Conservation (phyloP, 2,113 vertebrate genomes). For the Azemiops feae region DNA sequence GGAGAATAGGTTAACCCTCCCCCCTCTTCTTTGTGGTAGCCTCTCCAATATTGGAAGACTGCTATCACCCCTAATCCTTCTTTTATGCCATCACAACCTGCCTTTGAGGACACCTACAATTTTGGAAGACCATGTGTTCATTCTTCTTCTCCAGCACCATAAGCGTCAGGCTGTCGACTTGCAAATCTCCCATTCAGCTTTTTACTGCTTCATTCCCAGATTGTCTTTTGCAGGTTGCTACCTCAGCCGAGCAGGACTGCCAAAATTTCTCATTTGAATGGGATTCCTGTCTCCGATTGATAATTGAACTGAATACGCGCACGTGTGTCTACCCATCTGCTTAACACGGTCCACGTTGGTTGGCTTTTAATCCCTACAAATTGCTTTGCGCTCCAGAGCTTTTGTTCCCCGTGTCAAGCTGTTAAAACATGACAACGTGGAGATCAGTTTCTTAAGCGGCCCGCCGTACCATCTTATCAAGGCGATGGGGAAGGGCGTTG, state of each 20-base stretch:
- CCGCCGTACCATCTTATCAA: slow-evolving; percentile 65
- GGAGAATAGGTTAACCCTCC: too few relatives aligned
- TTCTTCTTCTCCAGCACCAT: not conserved
- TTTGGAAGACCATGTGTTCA: not conserved
- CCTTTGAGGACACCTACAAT: not conserved
- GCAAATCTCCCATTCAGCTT: not conserved
- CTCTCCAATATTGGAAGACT: not conserved
- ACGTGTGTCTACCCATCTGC: not conserved
- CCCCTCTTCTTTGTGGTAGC: too few relatives aligned
- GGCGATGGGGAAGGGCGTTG: slow-evolving; percentile 63
- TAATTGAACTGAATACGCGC: slow-evolving; percentile 52
- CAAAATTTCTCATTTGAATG: slow-evolving; percentile 37
- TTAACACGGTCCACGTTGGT: slow-evolving; percentile 30
- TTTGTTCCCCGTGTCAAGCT: slow-evolving; percentile 72
- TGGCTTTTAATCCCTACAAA: slow-evolving; percentile 69
- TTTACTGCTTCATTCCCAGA: not conserved
- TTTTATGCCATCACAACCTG: not conserved
- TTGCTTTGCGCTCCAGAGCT: slow-evolving; percentile 73
- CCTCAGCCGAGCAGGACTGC: not conserved
- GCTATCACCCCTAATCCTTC: not conserved
- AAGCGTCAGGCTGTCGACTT: not conserved
- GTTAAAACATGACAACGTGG: slow-evolving; percentile 62
- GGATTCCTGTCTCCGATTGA: slow-evolving; percentile 59
- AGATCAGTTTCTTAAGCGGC: slow-evolving; percentile 65
- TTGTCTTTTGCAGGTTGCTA: not conserved